Percentiles rank a stretch among this genome's conserved stretches.
phyloP scores from a whole-genome alignment of 2,797 vertebrate genomes.

The Myiotriccus ornatus region DNA sequence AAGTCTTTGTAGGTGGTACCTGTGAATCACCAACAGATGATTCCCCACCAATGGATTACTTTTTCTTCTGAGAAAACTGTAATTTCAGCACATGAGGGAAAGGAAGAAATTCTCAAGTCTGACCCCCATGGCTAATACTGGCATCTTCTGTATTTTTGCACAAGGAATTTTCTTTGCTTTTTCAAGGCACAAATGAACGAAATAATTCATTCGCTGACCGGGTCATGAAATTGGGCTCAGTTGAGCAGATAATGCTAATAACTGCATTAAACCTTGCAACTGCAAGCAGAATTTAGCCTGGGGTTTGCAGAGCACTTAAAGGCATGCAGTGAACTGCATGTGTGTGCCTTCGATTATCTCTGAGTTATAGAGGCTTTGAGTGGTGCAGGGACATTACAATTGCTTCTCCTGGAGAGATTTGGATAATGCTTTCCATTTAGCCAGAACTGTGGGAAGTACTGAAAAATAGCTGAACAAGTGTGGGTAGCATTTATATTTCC shows the following conservation, averaged over 20 bases:
- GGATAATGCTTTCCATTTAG: neutral
- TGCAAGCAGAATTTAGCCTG: neutral
- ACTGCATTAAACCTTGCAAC: neutral
- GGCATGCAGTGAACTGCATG: neutral
- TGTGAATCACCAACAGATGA: neutral
- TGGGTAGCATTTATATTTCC: neutral
- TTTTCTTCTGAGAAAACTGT: neutral
- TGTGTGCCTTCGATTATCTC: neutral
- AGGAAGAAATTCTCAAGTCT: neutral
- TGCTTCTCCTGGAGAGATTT: neutral
- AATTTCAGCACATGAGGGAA: neutral
- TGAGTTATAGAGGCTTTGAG: rapidly evolving
- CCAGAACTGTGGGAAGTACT: neutral
- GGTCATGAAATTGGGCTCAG: neutral
- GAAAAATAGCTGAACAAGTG: neutral
- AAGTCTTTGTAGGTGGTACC: neutral
- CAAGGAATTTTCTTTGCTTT: neutral
- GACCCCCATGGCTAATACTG: neutral
- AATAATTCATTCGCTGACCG: neutral
- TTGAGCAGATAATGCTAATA: neutral
- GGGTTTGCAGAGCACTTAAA: neutral
- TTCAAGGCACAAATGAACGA: neutral
- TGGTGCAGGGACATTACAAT: neutral
- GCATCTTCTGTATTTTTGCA: neutral
- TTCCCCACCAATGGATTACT: neutral